Evolutionary conservation across 2,888 invertebrate genomes (phyloP).

Genomic region (Tineola bisselliella): DNA sequence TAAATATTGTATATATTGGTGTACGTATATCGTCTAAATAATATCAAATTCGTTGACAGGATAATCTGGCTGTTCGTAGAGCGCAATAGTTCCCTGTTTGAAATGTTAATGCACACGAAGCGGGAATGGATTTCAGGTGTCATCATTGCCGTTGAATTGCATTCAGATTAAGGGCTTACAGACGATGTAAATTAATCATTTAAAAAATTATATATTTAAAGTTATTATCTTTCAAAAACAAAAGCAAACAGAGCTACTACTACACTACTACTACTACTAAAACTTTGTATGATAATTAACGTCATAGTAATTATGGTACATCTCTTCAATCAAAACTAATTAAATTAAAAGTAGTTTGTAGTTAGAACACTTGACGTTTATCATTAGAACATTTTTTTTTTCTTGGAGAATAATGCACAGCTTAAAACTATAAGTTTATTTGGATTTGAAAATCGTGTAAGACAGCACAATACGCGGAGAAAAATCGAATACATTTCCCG

Average conservation of each 20-base stretch:
- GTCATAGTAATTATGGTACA: no score
- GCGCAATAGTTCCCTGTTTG: not conserved
- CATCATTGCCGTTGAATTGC: not conserved
- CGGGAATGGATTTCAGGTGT: constrained; percentile 4
- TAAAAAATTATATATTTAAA: no score
- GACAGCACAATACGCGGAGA: not conserved
- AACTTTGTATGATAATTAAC: no score
- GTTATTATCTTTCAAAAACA: no score
- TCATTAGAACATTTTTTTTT: not conserved
- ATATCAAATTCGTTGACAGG: not conserved
- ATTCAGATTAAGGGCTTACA: not conserved
- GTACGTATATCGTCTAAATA: not conserved
- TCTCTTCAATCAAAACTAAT: not conserved
- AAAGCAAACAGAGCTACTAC: no score
- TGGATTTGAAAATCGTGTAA: not conserved
- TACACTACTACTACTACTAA: no score
- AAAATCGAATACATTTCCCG: not conserved
- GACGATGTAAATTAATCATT: no score
- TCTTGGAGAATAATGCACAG: no score
- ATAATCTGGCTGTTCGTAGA: not conserved
- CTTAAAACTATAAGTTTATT: not conserved
- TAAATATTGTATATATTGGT: no score
- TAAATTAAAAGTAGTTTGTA: not conserved
- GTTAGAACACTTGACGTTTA: not conserved
- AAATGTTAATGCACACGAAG: constrained; percentile 11